These are phyloP conservation scores for Sebastes diploproa DNA, from an alignment of 2,797 vertebrate species.

Conservation along the genomic window DNA sequence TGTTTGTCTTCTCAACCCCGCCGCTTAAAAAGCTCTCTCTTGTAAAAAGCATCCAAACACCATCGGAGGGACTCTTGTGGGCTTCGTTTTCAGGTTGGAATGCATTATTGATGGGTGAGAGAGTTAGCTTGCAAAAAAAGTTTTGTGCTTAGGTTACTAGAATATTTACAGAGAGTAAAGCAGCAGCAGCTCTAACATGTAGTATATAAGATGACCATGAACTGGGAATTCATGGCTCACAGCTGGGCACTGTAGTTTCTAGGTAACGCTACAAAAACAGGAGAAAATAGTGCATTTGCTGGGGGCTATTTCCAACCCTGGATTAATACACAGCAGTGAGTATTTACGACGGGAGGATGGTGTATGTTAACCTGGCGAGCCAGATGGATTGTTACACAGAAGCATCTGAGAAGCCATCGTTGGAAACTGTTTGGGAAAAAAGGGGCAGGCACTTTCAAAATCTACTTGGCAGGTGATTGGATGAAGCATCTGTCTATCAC, in stretches of 20 bases:
- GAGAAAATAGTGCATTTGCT: neutral
- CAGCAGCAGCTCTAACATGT: neutral
- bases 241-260: neutral
- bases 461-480: neutral
- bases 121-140: constrained; percentile 19
- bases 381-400: neutral
- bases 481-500: neutral
- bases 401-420: neutral
- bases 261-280: neutral
- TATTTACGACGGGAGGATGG: fast-evolving
- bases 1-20: constrained; percentile 19
- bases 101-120: constrained; percentile 53
- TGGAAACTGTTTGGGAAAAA: neutral
- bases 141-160: neutral
- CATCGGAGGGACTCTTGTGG: neutral
- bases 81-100: constrained; percentile 45
- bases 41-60: constrained; percentile 32
- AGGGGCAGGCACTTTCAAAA: neutral
- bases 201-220: neutral
- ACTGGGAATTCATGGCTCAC: neutral
- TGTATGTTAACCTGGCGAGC: neutral
- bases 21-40: constrained; percentile 39
- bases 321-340: neutral
- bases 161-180: constrained; percentile 39
- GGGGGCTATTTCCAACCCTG: neutral